Conservation (phyloP, 2,888 invertebrate genomes). For the Lampropteryx suffumata region DNA sequence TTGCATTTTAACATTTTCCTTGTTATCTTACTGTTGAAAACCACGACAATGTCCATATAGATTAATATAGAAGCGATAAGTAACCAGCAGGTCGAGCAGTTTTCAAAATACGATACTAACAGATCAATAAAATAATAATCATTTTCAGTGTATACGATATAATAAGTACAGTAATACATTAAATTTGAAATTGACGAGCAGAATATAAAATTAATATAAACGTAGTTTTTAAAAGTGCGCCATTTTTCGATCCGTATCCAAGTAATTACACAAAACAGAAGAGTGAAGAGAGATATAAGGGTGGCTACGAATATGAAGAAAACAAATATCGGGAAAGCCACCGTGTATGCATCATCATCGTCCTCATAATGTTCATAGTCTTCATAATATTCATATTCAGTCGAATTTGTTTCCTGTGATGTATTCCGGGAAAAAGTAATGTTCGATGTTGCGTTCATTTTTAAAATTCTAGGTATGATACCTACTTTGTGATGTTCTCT, state of each 20-base stretch:
- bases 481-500: too few relatives aligned
- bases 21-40: slow-evolving; percentile 19
- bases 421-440: background rate
- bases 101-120: slow-evolving; percentile 13
- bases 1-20: slow-evolving; percentile 26
- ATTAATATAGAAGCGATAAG: slow-evolving; percentile 23
- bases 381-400: background rate
- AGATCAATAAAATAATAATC: background rate
- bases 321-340: background rate
- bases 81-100: slow-evolving; percentile 27
- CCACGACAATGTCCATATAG: slow-evolving; percentile 29
- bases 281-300: slow-evolving; percentile 10
- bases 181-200: slow-evolving; percentile 7
- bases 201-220: slow-evolving; percentile 16
- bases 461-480: background rate
- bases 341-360: background rate
- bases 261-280: slow-evolving; percentile 11
- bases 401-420: background rate
- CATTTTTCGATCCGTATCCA: slow-evolving; percentile 18
- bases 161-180: background rate
- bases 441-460: slow-evolving; percentile 4
- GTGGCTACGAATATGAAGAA: background rate
- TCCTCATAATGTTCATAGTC: too few relatives aligned
- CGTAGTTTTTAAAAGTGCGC: slow-evolving; percentile 22
- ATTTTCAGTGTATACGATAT: background rate